Evolutionary conservation across 2,797 vertebrate genomes (phyloP), one percentile per base, ranked within the genome.

Genomic region (Brachymystax lenok): DNA sequence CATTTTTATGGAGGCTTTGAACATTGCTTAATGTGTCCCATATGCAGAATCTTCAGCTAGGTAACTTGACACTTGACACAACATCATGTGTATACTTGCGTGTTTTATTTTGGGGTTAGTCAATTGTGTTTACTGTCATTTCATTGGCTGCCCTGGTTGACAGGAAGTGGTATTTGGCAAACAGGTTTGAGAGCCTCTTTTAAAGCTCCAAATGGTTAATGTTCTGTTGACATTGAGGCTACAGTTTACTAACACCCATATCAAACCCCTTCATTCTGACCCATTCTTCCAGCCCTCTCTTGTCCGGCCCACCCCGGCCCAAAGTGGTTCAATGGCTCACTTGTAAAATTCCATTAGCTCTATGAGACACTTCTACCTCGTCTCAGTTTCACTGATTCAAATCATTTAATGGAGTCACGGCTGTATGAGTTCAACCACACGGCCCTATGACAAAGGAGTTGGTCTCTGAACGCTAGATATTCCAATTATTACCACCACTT

Each of bases 381-480:
- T 85, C 84, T 87, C 87, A 30, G 68, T 89, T 87, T 88, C 76
- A 64, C 82, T 83, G 87, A 88, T 90, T 88, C 82, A 75, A 79
- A 92, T 90, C 85, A 88, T 90, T 90, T 90, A 90, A 92, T 90
- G 86, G 86, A 83, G 88, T 80, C 24, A 8, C 71, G 19, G 50
- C 33, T 30, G 78, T 73, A 76, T 79, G 86, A 80, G 59, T 28
- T 54, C 77, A 27, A 2, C 46, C 75, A 77, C 69, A 74, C 74
- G 54, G 77, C 74, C 75, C 69, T 79, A 78, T 66, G 83, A 79
- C 33, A 86, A 86, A 7, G 85, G 82, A 87, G 90, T 87, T 86
- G 84, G 85, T 81, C 14, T n/a, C 28, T 30, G 52, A 75, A 10
- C 54, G 77, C 21, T 59, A 69, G 74, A 77, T 54, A 46, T 12